These are phyloP conservation scores for Ceratothoa steindachneri DNA, from an alignment of 2,888 invertebrate genomes.

Conservation along the genomic window DNA sequence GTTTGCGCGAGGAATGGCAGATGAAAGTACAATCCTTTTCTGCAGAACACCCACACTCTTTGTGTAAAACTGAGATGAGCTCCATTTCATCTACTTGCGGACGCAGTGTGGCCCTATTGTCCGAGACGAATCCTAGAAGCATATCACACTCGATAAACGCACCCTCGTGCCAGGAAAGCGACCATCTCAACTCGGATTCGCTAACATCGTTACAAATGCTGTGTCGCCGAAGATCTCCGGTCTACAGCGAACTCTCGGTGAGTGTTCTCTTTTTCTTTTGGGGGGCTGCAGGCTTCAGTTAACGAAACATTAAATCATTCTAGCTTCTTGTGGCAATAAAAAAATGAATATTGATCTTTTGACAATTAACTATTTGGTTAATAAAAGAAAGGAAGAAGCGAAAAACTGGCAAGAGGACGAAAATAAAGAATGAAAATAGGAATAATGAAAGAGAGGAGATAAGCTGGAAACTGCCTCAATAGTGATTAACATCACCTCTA, in stretches of 20 bases:
- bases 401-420: not conserved
- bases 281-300: too few species aligned
- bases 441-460: not conserved
- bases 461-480: not conserved
- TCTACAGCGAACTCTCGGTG: not conserved
- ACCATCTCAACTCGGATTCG: not conserved
- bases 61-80: not conserved
- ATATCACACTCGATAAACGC: not conserved
- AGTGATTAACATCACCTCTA: not conserved
- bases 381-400: not conserved
- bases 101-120: not conserved
- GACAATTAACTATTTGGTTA: too few species aligned
- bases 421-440: not conserved
- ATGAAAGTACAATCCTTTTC: too few species aligned
- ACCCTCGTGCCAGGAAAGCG: not conserved
- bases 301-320: too few species aligned
- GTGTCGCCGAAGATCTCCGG: not conserved
- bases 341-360: too few species aligned
- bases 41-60: not conserved
- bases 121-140: not conserved
- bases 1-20: too few species aligned
- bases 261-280: not conserved
- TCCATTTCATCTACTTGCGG: not conserved
- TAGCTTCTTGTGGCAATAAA: too few species aligned
- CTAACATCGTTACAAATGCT: not conserved